Evolutionary conservation across 2,888 invertebrate species (phyloP), one percentile per base, ranked within the genome.

Genomic region (Mesoligia furuncula): DNA sequence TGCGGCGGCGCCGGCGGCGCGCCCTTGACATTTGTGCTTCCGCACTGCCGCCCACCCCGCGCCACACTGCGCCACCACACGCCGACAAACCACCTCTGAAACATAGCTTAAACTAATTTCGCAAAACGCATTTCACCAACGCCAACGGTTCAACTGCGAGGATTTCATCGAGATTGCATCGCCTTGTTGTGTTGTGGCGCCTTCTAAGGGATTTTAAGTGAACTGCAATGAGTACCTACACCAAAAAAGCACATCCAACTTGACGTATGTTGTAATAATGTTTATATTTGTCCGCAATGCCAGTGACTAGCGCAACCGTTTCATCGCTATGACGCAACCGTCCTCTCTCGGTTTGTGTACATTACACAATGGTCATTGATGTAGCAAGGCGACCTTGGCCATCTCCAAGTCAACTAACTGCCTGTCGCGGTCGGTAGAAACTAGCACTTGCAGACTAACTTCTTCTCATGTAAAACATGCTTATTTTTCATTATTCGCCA

Each of bases 281-380:
- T 80, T 80, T 80, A 67, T 74, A 48, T 68, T 79, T 57, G 61
- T 48, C 57, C 31, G 42, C 65, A 74, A 67, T 57, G 64, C 31
- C 48, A 59, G 48, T 48, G n/a, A 73, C 24, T 73, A 68, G 75
- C 48, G 48, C 81, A 74, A 81, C 66, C 36, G 82, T 36, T 64
- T 75, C 48, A 68, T 59, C 75, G 42, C 54, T n/a, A 45, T 80
- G 82, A 81, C 76, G 75, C 67, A 81, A 82, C 17, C 45, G 62
- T 70, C 57, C 57, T 57, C 64, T 31, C 65, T 72, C 51, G 61
- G 31, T 64, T 42, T 72, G 72, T 57, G 57, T 51, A 15, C 48
- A 57, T 74, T 73, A 67, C 81, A 62, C 54, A 54, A 54, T 54
- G 24, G 20, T 66, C 65, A 66, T 59, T 68, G 75, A 64, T 59